Evolutionary conservation across 2,797 vertebrate species (phyloP), one percentile per base, ranked within the genome.

Genomic region (Notamacropus eugenii): DNA sequence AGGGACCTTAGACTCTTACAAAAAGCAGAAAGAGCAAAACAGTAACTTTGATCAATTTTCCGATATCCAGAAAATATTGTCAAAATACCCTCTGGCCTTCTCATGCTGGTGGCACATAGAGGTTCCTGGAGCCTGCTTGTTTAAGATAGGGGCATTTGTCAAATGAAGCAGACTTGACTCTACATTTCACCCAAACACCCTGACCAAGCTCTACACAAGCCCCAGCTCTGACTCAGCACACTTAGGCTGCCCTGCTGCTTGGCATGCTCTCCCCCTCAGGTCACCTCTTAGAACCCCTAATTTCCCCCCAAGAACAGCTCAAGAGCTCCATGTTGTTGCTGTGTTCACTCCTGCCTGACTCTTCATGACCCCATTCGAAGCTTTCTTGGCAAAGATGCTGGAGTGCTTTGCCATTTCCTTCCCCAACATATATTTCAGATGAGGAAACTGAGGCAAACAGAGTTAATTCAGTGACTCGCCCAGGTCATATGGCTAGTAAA

Each of bases 1-100:
- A 93, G 97, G 40, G 28, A 55, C 2, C 93, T 52, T 54, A 62
- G 62, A 82, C 57, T 96, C 96, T 93, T 82, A 50, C 55, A 96
- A 95, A 57, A 95, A 95, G 87, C 28, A 94, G 40, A 16, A 97
- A 96, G 46, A 94, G 90, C 56, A 96, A 93, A 98, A 96, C 90
- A 50, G 92, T 1, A 90, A 29, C 91, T 96, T 56, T 31, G 14
- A 57, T 62, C 97, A 95, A 92, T 82, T 74, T 4, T 11, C 56
- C 92, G 95, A 54, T 92, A 92, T 93, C 58, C 92, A 28, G 74
- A 97, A 93, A 95, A 92, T 95, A 94, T 55, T 91, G 52, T 55
- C 90, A 91, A 54, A 91, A 31, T 91, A 10, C 4, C 10, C 50
- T 82, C 67, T 82, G n/a, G 19, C 10, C 22, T 46, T 13, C 19